Percentiles rank a stretch among this genome's conserved stretches.
Conservation (phyloP, 2,888 invertebrate species). For the Calliopum simillimum region DNA sequence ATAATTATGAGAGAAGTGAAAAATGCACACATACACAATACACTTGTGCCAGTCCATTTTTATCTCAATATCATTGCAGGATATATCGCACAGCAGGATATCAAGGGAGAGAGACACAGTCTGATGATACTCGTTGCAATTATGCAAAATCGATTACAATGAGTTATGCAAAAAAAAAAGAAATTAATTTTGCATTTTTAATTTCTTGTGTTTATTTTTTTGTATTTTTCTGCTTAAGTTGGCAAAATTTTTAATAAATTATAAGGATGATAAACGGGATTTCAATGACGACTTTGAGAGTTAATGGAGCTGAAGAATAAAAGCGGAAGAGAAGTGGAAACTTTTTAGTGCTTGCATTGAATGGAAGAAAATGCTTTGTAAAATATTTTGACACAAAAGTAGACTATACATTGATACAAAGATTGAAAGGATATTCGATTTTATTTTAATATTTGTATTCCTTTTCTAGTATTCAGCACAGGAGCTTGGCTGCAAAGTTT, state of each 20-base stretch:
- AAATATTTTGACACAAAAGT: too few relatives aligned
- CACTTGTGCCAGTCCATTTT: neutral
- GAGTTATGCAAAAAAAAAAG: constrained; percentile 56
- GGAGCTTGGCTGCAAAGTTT: too few relatives aligned
- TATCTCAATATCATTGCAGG: constrained; percentile 4
- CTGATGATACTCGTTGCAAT: constrained; percentile 50
- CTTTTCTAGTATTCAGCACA: too few relatives aligned
- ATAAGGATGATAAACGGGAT: too few relatives aligned
- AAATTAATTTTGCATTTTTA: constrained; percentile 56
- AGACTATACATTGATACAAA: too few relatives aligned
- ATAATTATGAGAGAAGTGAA: constrained; percentile 26
- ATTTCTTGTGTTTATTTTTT: constrained; percentile 51
- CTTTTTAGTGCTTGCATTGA: too few relatives aligned
- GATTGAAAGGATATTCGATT: too few relatives aligned
- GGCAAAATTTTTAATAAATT: constrained; percentile 18
- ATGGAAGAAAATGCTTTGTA: too few relatives aligned
- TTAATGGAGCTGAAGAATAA: too few relatives aligned
- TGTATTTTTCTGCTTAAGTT: constrained; percentile 47
- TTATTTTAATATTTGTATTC: too few relatives aligned
- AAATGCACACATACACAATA: neutral
- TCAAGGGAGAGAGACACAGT: constrained; percentile 28
- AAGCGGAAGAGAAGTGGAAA: too few relatives aligned
- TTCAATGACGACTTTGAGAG: too few relatives aligned
- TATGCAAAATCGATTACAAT: constrained; percentile 64
- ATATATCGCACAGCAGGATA: constrained; percentile 19